Evolutionary conservation across 1,140 invertebrate genomes (phyloP).

Genomic region (Pomacea maculata): DNA sequence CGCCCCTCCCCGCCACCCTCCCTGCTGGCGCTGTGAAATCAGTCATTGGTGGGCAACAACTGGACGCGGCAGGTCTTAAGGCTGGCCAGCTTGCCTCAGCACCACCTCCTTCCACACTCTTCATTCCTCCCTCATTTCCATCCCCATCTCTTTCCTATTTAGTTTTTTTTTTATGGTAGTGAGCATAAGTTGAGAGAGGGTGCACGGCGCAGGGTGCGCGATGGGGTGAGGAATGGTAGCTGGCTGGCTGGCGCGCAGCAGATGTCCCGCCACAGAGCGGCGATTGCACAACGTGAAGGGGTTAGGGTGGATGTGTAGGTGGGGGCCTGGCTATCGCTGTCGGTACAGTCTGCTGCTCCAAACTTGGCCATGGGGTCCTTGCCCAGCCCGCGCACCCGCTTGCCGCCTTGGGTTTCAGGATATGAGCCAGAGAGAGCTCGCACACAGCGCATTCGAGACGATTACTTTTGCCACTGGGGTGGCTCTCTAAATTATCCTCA

Average conservation of each 20-base stretch:
- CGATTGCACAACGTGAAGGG: neutral
- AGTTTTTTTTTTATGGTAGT: neutral
- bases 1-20: neutral
- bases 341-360: neutral
- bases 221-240: conserved; percentile 5
- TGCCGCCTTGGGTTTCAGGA: neutral
- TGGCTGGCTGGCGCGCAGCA: neutral
- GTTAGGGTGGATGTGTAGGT: too few relatives aligned
- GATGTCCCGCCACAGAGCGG: neutral
- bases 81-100: too few relatives aligned
- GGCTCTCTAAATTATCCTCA: too few relatives aligned
- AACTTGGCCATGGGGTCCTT: neutral
- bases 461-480: too few relatives aligned
- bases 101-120: too few relatives aligned
- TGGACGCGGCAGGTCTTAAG: too few relatives aligned
- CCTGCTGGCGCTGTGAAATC: neutral
- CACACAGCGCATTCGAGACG: too few relatives aligned
- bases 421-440: neutral
- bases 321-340: neutral
- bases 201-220: neutral
- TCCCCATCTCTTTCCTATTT: neutral
- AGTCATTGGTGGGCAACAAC: too few relatives aligned
- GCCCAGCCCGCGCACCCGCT: too few relatives aligned
- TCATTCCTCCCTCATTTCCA: neutral
- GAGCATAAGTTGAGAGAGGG: too few relatives aligned